phyloP scores from a whole-genome alignment of 1,140 invertebrate species.

The Muscidifurax raptorellus region DNA sequence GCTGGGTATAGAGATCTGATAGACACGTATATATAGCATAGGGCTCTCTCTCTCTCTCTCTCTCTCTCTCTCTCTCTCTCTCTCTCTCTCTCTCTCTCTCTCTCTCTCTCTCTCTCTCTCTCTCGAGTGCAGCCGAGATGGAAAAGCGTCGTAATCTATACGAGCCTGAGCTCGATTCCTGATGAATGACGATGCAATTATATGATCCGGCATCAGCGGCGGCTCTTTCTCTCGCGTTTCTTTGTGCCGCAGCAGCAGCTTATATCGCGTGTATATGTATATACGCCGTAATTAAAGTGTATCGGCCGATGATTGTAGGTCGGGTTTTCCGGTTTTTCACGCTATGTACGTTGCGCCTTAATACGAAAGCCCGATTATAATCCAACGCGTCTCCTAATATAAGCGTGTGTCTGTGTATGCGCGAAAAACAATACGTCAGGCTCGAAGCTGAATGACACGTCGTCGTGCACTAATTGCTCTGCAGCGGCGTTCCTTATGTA shows the following conservation, averaged over 20 bases:
- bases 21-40: neutral
- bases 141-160: slow-evolving; percentile 6
- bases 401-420: neutral
- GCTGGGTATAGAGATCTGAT: neutral
- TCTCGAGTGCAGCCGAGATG: neutral
- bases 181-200: slow-evolving; percentile 67
- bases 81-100: neutral
- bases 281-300: neutral
- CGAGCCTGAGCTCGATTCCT: slow-evolving; percentile 54
- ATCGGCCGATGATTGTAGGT: neutral
- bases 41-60: neutral
- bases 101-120: neutral
- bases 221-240: slow-evolving; percentile 28
- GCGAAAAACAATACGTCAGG: neutral
- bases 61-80: neutral
- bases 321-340: neutral
- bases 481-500: neutral
- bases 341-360: too few species aligned
- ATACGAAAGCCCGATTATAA: too few species aligned
- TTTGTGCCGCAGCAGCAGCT: neutral
- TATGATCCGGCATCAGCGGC: slow-evolving; percentile 54
- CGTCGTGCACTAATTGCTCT: neutral
- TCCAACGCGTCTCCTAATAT: slow-evolving; percentile 4
- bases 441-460: neutral
- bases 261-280: neutral